Conservation (phyloP, 2,797 vertebrate genomes). For the Macroramphosus scolopax region DNA sequence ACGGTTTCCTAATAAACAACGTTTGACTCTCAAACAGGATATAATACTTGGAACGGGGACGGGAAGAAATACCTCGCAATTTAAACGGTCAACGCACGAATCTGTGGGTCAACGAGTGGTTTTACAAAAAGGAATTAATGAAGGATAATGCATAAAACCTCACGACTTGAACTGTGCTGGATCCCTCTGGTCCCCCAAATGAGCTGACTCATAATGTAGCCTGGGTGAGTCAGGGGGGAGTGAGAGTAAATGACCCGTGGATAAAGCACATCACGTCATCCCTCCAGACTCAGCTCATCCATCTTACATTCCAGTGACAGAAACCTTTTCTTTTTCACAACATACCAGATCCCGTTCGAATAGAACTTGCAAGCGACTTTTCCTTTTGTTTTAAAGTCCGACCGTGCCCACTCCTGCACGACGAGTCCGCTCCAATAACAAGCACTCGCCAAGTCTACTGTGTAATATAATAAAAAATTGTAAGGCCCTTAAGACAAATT, state of each 20-base stretch:
- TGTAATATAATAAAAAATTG: slow-evolving; percentile 14
- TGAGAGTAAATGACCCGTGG: slow-evolving; percentile 57
- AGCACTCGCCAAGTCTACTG: slow-evolving; percentile 1
- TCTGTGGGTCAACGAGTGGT: slow-evolving; percentile 10
- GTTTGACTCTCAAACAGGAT: slow-evolving; percentile 50
- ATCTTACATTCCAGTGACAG: slow-evolving; percentile 40
- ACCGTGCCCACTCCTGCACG: background rate
- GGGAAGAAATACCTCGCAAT: slow-evolving; percentile 41
- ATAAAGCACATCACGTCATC: slow-evolving; percentile 61
- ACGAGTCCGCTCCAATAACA: too few species aligned
- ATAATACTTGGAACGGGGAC: slow-evolving; percentile 34
- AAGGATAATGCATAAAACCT: slow-evolving; percentile 46
- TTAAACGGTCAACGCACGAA: slow-evolving; percentile 20
- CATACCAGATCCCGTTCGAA: slow-evolving; percentile 21
- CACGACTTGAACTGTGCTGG: slow-evolving; percentile 35
- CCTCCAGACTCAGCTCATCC: slow-evolving; percentile 34
- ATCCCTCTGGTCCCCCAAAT: slow-evolving; percentile 47
- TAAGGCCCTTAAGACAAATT: slow-evolving; percentile 4
- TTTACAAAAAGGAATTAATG: slow-evolving; percentile 44
- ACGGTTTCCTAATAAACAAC: slow-evolving; percentile 33
- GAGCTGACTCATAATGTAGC: slow-evolving; percentile 53
- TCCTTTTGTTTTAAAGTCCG: slow-evolving; percentile 5
- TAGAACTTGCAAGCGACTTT: background rate
- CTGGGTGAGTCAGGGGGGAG: slow-evolving; percentile 53
- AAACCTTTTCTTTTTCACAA: slow-evolving; percentile 4